A percentile compares a stretch with the other conserved stretches of the same genome.
These are phyloP conservation scores for Pogonocichla stellata DNA, from an alignment of 2,113 vertebrate genomes.

Conservation along the genomic window DNA sequence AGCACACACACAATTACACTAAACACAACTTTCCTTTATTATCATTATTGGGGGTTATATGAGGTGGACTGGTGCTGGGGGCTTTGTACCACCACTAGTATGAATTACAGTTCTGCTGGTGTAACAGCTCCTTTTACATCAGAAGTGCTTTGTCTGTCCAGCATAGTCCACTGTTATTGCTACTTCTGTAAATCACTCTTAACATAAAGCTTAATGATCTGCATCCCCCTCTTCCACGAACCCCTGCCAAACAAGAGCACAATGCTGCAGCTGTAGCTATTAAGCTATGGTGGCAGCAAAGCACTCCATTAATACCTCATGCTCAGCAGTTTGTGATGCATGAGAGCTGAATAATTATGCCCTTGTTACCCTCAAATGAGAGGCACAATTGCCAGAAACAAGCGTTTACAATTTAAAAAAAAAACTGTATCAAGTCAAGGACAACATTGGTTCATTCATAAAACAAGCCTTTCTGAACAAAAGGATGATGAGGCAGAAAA, in stretches of 20 bases:
- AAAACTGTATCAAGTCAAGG: neutral
- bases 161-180: neutral
- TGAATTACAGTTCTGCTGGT: neutral
- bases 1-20: neutral
- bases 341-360: slow-evolving; percentile 36
- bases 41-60: neutral
- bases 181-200: slow-evolving; percentile 41
- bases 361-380: slow-evolving; percentile 24
- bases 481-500: neutral
- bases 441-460: slow-evolving; percentile 46
- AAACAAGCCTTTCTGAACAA: slow-evolving; percentile 7
- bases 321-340: slow-evolving; percentile 45
- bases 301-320: slow-evolving; percentile 44
- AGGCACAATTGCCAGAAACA: slow-evolving; percentile 31
- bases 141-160: neutral
- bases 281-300: slow-evolving; percentile 33
- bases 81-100: neutral
- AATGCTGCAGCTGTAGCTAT: slow-evolving; percentile 44
- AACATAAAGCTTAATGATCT: slow-evolving; percentile 39
- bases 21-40: neutral
- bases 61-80: neutral
- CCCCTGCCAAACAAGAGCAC: slow-evolving; percentile 10
- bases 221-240: slow-evolving; percentile 2
- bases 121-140: neutral
- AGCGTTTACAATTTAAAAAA: neutral